phyloP scores from a whole-genome alignment of 2,888 invertebrate species.

The Phaonia tiefii region DNA sequence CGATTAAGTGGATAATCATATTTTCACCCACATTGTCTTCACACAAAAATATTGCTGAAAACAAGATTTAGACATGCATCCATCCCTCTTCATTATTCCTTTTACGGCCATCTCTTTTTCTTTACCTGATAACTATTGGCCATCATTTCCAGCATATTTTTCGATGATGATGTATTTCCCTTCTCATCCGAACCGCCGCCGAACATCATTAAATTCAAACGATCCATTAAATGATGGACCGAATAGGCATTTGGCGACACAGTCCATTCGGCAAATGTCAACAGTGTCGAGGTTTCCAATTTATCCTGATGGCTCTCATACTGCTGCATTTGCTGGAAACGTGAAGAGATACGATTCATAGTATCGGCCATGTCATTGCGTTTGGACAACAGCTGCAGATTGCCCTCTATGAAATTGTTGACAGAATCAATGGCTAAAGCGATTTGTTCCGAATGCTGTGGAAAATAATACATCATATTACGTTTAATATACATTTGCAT shows the following conservation, averaged over 20 bases:
- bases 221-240: conserved; percentile 85
- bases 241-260: conserved; percentile 86
- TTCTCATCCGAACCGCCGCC: conserved; percentile 81
- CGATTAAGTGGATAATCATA: no score
- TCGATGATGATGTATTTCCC: conserved; percentile 61
- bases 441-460: conserved; percentile 74
- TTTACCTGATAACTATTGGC: conserved; percentile 75
- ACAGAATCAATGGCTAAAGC: conserved; percentile 78
- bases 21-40: not conserved
- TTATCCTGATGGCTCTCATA: conserved; percentile 82
- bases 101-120: not conserved
- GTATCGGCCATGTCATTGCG: conserved; percentile 84
- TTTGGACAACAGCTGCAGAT: conserved; percentile 83
- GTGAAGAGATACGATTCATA: conserved; percentile 83
- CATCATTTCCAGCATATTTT: conserved; percentile 73
- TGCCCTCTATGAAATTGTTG: conserved; percentile 74
- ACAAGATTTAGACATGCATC: not conserved
- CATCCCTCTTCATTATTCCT: not conserved
- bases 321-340: conserved; percentile 83
- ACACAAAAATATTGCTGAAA: not conserved
- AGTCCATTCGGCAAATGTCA: conserved; percentile 86
- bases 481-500: no score
- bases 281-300: conserved; percentile 85
- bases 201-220: conserved; percentile 84
- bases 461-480: no score